Evolutionary conservation across 1,140 invertebrate genomes (phyloP), one percentile per base, ranked within the genome.

Genomic region (Apis laboriosa): DNA sequence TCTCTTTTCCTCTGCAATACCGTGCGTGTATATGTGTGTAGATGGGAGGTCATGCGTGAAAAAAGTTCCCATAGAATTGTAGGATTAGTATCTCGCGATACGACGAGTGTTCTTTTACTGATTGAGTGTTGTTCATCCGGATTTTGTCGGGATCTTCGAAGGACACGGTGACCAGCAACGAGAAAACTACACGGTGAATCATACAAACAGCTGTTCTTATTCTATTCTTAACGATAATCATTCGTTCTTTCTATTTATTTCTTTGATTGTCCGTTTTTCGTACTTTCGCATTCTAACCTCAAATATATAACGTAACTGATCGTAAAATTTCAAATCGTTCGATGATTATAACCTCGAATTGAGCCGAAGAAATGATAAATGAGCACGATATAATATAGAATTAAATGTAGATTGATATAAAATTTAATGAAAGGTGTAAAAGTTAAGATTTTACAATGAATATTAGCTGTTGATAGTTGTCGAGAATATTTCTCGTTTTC

Each of bases 21-120:
- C 7, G 28, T 24, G 43, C 60, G 49, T 51, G 21, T 15, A 21
- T 70, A n/a, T 51, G 19, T 66, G 19, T 53, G 55, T 55, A 53
- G 55, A 56, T 60, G 73, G 64, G 73, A 82, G 72, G 64, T 82
- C 64, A 80, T n/a, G 71, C 73, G 74, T 81, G 51, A 77, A 77
- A 82, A 82, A 74, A 49, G 28, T 81, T 75, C 71, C 61, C 58
- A 60, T 60, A 76, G 43, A 77, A 76, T 8, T 61, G 80, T 43
- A 49, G 73, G 43, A 77, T 82, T 77, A 82, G 80, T 77, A 55
- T 82, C 64, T 56, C 55, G 55, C 55, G 64, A 77, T 67, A 82
- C 73, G 24, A 64, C n/a, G 64, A 61, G 74, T 68, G 80, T 82
- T 63, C 66, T 64, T 75, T 75, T 53, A 8, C 49, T 24, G 56